phyloP scores from a whole-genome alignment of 1,140 invertebrate genomes.

The Bombyx mori region DNA sequence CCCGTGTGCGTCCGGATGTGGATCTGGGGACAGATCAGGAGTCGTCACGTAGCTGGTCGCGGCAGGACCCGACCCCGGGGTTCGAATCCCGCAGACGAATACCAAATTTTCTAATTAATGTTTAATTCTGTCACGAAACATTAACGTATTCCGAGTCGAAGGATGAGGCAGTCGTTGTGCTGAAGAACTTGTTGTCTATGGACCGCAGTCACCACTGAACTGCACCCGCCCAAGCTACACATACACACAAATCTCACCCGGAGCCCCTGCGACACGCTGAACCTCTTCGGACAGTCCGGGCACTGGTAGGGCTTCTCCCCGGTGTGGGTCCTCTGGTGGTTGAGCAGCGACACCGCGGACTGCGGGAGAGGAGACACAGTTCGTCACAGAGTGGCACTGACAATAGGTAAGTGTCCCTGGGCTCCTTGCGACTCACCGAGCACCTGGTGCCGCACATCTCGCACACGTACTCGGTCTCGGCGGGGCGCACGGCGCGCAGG shows the following conservation, averaged over 20 bases:
- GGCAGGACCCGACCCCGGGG: too few species aligned
- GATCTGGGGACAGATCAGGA: constrained; percentile 22
- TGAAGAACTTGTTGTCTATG: too few species aligned
- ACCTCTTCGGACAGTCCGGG: constrained; percentile 70
- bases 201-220: too few species aligned
- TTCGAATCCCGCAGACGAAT: too few species aligned
- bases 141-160: too few species aligned
- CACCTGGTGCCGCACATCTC: constrained; percentile 48
- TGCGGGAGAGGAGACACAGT: constrained; percentile 13
- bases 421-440: constrained; percentile 24
- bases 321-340: constrained; percentile 76
- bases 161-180: too few species aligned
- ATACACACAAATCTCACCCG: constrained; percentile 24
- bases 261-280: constrained; percentile 35
- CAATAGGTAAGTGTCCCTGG: background rate
- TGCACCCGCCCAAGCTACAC: too few species aligned
- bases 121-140: too few species aligned
- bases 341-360: constrained; percentile 32
- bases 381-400: background rate
- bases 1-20: constrained; percentile 45
- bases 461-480: constrained; percentile 19
- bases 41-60: too few species aligned
- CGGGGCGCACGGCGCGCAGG: constrained; percentile 13
- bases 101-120: too few species aligned
- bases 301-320: constrained; percentile 81